Evolutionary conservation across 2,797 vertebrate species (phyloP).

Genomic region (Antennarius maculatus): DNA sequence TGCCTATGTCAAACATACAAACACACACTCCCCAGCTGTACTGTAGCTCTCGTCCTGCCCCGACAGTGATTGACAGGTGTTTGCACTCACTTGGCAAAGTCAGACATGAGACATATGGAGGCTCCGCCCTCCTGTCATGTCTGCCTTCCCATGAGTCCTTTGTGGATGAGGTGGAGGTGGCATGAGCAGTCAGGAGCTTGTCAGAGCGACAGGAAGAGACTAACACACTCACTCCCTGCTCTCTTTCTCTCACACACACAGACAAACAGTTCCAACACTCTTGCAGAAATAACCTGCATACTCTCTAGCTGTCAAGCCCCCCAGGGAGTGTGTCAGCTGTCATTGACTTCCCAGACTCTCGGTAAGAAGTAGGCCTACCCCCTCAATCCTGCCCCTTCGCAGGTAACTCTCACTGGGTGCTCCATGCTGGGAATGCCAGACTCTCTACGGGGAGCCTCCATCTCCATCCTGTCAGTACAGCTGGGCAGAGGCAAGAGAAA

Average conservation of each 20-base stretch:
- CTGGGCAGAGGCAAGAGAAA: constrained; percentile 26
- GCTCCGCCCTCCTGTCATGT: constrained; percentile 85
- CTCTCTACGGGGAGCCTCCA: constrained; percentile 55
- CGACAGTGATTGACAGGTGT: constrained; percentile 92
- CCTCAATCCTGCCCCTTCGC: constrained; percentile 44
- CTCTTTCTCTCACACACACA: constrained; percentile 23
- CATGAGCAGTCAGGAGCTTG: constrained; percentile 77
- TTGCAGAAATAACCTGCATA: constrained; percentile 57
- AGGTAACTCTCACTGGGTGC: constrained; percentile 71
- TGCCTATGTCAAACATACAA: constrained; percentile 14
- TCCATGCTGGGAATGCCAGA: constrained; percentile 63
- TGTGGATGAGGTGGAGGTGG: constrained; percentile 79
- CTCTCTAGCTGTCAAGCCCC: constrained; percentile 65
- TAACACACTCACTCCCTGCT: constrained; percentile 37
- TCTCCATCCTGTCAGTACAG: constrained; percentile 57
- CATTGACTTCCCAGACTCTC: constrained; percentile 72
- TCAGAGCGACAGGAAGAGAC: constrained; percentile 78
- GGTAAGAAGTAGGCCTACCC: constrained; percentile 54
- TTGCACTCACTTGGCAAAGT: constrained; percentile 82
- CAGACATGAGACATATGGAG: constrained; percentile 92
- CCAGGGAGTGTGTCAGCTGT: constrained; percentile 69
- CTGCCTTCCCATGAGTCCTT: constrained; percentile 81
- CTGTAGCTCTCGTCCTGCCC: constrained; percentile 63
- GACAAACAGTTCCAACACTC: constrained; percentile 35
- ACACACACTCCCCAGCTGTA: constrained; percentile 50